Base-by-base conservation (phyloP, 2,797 vertebrate species). In the Valencia hispanica region DNA sequence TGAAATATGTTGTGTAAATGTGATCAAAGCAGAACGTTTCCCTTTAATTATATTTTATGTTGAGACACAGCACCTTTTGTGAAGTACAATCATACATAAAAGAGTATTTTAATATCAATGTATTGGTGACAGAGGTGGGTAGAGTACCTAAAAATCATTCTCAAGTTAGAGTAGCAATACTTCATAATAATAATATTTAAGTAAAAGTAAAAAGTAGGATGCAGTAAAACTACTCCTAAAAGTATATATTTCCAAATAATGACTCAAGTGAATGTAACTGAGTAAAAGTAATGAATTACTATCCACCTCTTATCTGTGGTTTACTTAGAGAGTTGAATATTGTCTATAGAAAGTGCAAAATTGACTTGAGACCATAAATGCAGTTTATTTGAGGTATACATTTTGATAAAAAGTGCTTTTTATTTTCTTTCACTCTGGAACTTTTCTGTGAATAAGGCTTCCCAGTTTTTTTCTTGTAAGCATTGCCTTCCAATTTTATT, bases 21-120 rank as follows among this genome's bases (percentile, higher is more conserved):
- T 47, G n/a, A 53, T 50, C 34, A 55, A 68, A 68, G 39, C 25
- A 65, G 14, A 66, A 27, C 41, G n/a, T 45, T 73, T 59, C n/a
- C 1, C 22, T 50, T 65, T 45, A 45, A 11, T 20, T 10, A 65
- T 17, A 65, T 22, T 39, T 65, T 22, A 65, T 3, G 14, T 66
- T 41, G 25, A 11, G 25, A 41, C 18, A 65, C 36, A 43, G 22
- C 11, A 41, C 9, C 22, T 25, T n/a, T 22, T n/a, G 34, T 39
- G 36, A 66, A 66, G 4, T 11, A 36, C 34, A 39, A 18, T 34
- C 1, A 1, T 55, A 9, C 15, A 22, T 43, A 43, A 20, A 3
- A 69, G 6, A 9, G 22, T 47, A 20, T 47, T 48, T 48, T 20
- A 6, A 32, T 32, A 70, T 11, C 22, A 30, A 11, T 55, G 34